Evolutionary conservation across 1,140 invertebrate species (phyloP).

Genomic region (Drosophila biarmipes): DNA sequence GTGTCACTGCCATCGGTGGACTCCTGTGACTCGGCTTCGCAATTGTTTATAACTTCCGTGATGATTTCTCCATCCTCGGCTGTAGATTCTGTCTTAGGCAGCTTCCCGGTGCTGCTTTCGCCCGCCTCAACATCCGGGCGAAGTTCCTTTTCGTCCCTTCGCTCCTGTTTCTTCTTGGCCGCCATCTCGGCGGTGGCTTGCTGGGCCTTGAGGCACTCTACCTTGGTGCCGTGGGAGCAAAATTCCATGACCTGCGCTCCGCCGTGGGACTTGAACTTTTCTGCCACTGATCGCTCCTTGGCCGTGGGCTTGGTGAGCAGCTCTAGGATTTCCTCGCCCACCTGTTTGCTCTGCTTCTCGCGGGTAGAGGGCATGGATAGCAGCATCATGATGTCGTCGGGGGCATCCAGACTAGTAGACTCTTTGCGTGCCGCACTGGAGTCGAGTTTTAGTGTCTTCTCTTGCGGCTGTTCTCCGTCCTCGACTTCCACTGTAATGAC

Average conservation of each 20-base stretch:
- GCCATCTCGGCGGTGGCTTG: slow-evolving; percentile 85
- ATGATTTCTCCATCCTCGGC: slow-evolving; percentile 79
- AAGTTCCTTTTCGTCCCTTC: slow-evolving; percentile 81
- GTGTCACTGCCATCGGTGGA: slow-evolving; percentile 67
- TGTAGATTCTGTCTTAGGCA: slow-evolving; percentile 31
- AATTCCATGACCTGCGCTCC: slow-evolving; percentile 98
- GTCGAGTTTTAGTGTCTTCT: slow-evolving; percentile 51
- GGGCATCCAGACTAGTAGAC: slow-evolving; percentile 85
- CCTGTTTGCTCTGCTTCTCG: slow-evolving; percentile 97
- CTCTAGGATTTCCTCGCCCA: slow-evolving; percentile 98
- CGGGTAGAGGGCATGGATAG: slow-evolving; percentile 96
- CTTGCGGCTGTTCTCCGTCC: slow-evolving; percentile 35
- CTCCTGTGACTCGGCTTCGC: slow-evolving; percentile 66
- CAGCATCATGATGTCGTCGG: slow-evolving; percentile 90
- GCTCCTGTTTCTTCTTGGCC: slow-evolving; percentile 74
- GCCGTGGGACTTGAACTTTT: slow-evolving; percentile 97
- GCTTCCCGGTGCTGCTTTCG: slow-evolving; percentile 27
- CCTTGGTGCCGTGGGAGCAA: slow-evolving; percentile 96
- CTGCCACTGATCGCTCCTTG: slow-evolving; percentile 96
- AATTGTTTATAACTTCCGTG: slow-evolving; percentile 50
- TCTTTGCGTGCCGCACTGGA: slow-evolving; percentile 78
- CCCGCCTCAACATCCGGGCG: slow-evolving; percentile 3
- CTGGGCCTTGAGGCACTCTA: slow-evolving; percentile 92
- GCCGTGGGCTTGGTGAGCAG: slow-evolving; percentile 97
- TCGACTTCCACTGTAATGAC: slow-evolving; percentile 34